A percentile compares a stretch with the other conserved stretches of the same genome.
Conservation (phyloP, 1,140 invertebrate genomes). For the Nasonia vitripennis region DNA sequence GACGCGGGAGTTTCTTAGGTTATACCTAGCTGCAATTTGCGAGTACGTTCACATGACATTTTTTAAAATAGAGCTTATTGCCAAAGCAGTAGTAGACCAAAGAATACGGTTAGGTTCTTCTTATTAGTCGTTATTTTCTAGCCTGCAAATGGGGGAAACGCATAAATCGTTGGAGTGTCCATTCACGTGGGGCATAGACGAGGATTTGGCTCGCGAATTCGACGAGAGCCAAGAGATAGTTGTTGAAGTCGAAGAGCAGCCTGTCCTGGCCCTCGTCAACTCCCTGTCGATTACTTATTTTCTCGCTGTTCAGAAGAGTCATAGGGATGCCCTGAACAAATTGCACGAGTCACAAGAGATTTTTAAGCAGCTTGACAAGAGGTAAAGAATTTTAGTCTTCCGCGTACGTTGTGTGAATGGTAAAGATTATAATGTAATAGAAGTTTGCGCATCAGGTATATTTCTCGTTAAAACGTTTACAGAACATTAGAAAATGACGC, state of each 20-base stretch:
- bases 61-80: too few relatives aligned
- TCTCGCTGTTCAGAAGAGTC: background rate
- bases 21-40: too few relatives aligned
- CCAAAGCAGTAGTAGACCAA: too few relatives aligned
- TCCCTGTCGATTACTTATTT: background rate
- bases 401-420: too few relatives aligned
- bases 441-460: too few relatives aligned
- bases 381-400: background rate
- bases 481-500: background rate
- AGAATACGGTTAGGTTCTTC: too few relatives aligned
- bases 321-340: background rate
- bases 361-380: background rate
- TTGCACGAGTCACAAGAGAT: background rate
- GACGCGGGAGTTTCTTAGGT: too few relatives aligned
- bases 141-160: background rate
- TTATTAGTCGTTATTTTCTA: background rate
- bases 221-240: background rate
- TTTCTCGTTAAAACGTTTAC: too few relatives aligned
- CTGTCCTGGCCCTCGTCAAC: background rate
- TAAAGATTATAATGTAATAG: too few relatives aligned
- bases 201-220: background rate
- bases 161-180: conserved; percentile 12
- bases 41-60: too few relatives aligned
- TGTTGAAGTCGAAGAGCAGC: background rate
- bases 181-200: conserved; percentile 12